Conservation (phyloP, 2,113 vertebrate genomes). For the Anoura caudifer region DNA sequence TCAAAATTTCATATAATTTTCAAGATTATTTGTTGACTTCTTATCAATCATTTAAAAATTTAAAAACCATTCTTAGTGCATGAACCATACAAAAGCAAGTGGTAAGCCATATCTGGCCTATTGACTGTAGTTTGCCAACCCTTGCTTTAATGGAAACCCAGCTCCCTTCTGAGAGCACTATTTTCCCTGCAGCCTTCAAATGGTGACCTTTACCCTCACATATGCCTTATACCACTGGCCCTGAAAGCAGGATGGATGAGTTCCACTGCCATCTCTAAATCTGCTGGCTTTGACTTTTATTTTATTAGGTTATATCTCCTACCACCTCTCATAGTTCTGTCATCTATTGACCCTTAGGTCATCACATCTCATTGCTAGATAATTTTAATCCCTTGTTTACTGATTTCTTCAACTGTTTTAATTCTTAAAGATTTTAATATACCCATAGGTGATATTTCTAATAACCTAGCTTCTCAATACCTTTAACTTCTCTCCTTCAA, state of each 20-base stretch:
- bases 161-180: not conserved
- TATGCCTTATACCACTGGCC: not conserved
- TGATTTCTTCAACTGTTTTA: not conserved
- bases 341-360: not conserved
- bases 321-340: not conserved
- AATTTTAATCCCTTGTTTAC: not conserved
- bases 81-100: not conserved
- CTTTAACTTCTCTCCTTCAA: constrained; percentile 8
- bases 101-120: not conserved
- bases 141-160: not conserved
- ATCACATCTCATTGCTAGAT: not conserved
- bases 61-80: not conserved
- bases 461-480: not conserved
- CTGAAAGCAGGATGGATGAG: not conserved
- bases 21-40: not conserved
- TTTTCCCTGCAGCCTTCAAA: not conserved
- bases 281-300: not conserved
- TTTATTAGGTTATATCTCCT: not conserved
- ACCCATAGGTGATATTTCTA: not conserved
- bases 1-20: not conserved
- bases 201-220: not conserved
- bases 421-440: constrained; percentile 2
- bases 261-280: not conserved
- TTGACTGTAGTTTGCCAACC: not conserved
- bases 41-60: not conserved